Conservation (phyloP, 2,888 invertebrate species). For the Lasioglossum zephyrum region DNA sequence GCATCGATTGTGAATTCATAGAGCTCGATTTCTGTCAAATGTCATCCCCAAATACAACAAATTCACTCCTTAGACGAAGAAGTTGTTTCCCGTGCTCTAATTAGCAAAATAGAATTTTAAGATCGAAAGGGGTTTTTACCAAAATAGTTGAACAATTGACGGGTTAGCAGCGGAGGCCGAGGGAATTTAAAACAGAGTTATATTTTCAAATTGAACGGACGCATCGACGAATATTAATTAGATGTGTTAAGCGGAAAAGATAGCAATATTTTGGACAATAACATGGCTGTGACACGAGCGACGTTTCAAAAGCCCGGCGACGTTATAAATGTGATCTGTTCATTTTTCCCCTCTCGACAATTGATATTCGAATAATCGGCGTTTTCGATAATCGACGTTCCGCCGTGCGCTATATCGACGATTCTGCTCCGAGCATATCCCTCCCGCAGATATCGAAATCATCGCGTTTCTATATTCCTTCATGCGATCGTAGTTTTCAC, state of each 20-base stretch:
- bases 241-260: not conserved
- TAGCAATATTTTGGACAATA: constrained; percentile 7
- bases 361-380: constrained; percentile 38
- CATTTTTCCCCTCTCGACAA: constrained; percentile 22
- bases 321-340: constrained; percentile 9
- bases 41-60: not conserved
- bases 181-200: not conserved
- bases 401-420: constrained; percentile 5
- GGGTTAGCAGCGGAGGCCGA: not conserved
- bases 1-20: not conserved
- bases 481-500: not conserved
- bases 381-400: constrained; percentile 13
- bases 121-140: too few species aligned
- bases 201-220: not conserved
- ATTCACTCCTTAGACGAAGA: not conserved
- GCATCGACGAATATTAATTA: not conserved
- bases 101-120: not conserved
- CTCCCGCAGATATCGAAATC: not conserved
- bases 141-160: not conserved
- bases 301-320: not conserved
- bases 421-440: constrained; percentile 24
- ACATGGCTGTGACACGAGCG: not conserved
- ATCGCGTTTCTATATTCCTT: not conserved
- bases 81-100: not conserved
- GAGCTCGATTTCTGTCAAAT: not conserved